Conservation (phyloP, 2,888 invertebrate genomes). For the Phengaris alcon region DNA sequence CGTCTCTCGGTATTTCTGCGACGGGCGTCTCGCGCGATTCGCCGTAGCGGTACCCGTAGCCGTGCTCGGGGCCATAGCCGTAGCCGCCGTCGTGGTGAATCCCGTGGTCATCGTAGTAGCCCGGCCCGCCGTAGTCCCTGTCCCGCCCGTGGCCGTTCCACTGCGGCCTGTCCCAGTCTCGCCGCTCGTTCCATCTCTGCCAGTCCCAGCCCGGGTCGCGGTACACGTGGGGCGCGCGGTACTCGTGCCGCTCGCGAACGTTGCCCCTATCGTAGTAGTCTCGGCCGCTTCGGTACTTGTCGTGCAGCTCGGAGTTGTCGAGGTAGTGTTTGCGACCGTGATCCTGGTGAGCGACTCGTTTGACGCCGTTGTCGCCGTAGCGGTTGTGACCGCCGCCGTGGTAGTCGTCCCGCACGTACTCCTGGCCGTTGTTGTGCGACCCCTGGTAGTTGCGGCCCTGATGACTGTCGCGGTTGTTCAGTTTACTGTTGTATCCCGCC, state of each 20-base stretch:
- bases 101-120: constrained; percentile 67
- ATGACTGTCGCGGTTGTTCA: constrained; percentile 65
- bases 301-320: constrained; percentile 65
- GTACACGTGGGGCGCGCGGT: constrained; percentile 50
- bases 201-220: constrained; percentile 61
- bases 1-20: constrained; percentile 57
- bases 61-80: constrained; percentile 62
- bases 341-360: constrained; percentile 62
- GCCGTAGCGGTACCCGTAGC: constrained; percentile 65
- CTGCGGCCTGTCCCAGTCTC: constrained; percentile 49
- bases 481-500: constrained; percentile 64
- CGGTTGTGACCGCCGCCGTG: constrained; percentile 64
- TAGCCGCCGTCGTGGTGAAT: constrained; percentile 65
- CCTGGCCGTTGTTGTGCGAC: constrained; percentile 65
- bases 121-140: constrained; percentile 63
- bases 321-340: constrained; percentile 71
- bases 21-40: constrained; percentile 62
- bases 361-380: constrained; percentile 64
- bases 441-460: constrained; percentile 67
- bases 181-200: constrained; percentile 55
- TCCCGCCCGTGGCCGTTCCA: constrained; percentile 58
- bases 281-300: constrained; percentile 63
- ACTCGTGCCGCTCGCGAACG: constrained; percentile 56
- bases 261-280: constrained; percentile 64
- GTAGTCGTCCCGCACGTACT: constrained; percentile 62